phyloP scores from a whole-genome alignment of 2,888 invertebrate species.

The Cerceris rybyensis region DNA sequence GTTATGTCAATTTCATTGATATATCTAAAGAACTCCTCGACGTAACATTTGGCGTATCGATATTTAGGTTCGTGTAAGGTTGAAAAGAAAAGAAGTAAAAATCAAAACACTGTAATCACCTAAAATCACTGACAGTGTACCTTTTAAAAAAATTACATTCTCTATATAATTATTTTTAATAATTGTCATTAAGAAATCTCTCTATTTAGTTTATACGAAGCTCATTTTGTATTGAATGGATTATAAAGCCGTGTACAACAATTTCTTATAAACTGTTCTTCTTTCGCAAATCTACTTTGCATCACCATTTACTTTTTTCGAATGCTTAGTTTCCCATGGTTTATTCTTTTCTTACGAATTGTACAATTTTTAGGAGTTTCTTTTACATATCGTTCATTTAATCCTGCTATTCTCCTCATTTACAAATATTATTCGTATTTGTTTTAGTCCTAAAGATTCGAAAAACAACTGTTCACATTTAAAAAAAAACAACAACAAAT shows the following conservation, averaged over 20 bases:
- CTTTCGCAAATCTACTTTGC: slow-evolving; percentile 11
- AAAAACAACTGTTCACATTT: no score
- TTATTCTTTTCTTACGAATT: no score
- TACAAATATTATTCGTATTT: no score
- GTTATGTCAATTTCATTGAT: slow-evolving; percentile 7
- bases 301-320: slow-evolving; percentile 15
- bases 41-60: not conserved
- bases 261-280: slow-evolving; percentile 42
- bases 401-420: not conserved
- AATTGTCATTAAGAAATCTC: slow-evolving; percentile 45
- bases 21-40: not conserved
- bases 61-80: not conserved
- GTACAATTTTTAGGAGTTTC: no score
- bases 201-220: slow-evolving; percentile 59
- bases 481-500: no score
- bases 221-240: slow-evolving; percentile 61
- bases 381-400: not conserved
- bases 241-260: slow-evolving; percentile 59
- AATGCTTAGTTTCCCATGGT: not conserved
- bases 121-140: not conserved
- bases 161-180: slow-evolving; percentile 49
- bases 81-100: not conserved
- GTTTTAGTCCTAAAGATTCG: no score
- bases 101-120: not conserved
- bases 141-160: slow-evolving; percentile 24